Base-by-base conservation (phyloP, 2,113 vertebrate species). In the Bothrops jararaca region DNA sequence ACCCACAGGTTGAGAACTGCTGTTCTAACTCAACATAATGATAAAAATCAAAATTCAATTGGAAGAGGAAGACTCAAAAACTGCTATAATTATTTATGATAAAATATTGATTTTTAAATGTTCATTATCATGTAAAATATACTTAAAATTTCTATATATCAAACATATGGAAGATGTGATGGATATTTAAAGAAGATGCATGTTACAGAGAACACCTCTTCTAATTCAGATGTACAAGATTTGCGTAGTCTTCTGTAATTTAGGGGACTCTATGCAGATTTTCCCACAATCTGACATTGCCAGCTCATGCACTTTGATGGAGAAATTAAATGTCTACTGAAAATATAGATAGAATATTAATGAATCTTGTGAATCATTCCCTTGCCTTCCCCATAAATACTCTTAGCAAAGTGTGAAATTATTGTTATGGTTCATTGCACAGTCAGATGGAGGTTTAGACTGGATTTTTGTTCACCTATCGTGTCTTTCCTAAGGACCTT, bases 171-270 rank as follows among this genome's bases (percentile, higher is more conserved):
- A 54, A 42, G 86, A 64, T 34, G 8, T 54, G 52, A 1, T 13
- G 48, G 45, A 50, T 95, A 34, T 88, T 92, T n/a, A 56, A 93
- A n/a, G 74, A 89, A 90, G 13, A 52, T 15, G 60, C 34, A 54
- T 54, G 11, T 12, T 48, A 26, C 58, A 50, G 57, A 42, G 52
- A 53, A 85, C 90, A 26, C 87, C 60, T 60, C 29, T 91, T 2
- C 85, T 69, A 89, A 18, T 85, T 95, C 29, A 69, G 85, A 57
- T 85, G 24, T 48, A 7, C 39, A 74, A 69, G 18, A 39, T 39
- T 91, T 42, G 45, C 22, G 26, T 26, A 89, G 18, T 39, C 86
- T n/a, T 89, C 12, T 54, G 60, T 86, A n/a, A 58, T 74, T 85
- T 89, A 92, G 53, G 88, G 85, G n/a, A 64, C 42, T 86, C 69